These are phyloP conservation scores for Orientallactaga bullata DNA, from an alignment of 2,113 vertebrate genomes.

Conservation along the genomic window DNA sequence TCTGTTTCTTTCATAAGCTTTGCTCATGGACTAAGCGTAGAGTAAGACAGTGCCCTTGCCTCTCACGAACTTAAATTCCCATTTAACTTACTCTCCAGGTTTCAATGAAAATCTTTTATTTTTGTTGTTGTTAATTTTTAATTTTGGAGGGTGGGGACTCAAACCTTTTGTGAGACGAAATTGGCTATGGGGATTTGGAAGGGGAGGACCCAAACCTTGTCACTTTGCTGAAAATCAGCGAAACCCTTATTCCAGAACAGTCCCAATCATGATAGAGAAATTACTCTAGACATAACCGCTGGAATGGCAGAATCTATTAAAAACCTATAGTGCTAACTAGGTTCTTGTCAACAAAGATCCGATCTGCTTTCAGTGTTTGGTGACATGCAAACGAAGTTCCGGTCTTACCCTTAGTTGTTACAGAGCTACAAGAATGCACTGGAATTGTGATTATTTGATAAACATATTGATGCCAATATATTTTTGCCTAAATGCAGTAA, in stretches of 20 bases:
- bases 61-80: slow-evolving; percentile 80
- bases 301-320: slow-evolving; percentile 99
- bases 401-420: slow-evolving; percentile 82
- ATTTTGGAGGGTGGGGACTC: slow-evolving; percentile 75
- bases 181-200: slow-evolving; percentile 76
- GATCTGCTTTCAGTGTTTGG: slow-evolving; percentile 83
- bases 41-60: slow-evolving; percentile 74
- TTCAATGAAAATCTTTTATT: slow-evolving; percentile 85
- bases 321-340: slow-evolving; percentile 85
- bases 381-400: slow-evolving; percentile 82
- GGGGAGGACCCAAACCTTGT: slow-evolving; percentile 81
- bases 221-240: slow-evolving; percentile 82
- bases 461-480: slow-evolving; percentile 87
- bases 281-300: slow-evolving; percentile 86
- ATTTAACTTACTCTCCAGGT: slow-evolving; percentile 82
- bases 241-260: slow-evolving; percentile 82
- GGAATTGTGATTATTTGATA: slow-evolving; percentile 85
- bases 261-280: slow-evolving; percentile 81
- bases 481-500: slow-evolving; percentile 86
- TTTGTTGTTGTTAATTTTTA: slow-evolving; percentile 68
- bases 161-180: slow-evolving; percentile 83
- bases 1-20: slow-evolving; percentile 81
- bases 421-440: slow-evolving; percentile 85
- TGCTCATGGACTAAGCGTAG: slow-evolving; percentile 79
- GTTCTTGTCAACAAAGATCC: slow-evolving; percentile 84